Conservation (phyloP, 2,113 vertebrate genomes). For the Equus quagga region DNA sequence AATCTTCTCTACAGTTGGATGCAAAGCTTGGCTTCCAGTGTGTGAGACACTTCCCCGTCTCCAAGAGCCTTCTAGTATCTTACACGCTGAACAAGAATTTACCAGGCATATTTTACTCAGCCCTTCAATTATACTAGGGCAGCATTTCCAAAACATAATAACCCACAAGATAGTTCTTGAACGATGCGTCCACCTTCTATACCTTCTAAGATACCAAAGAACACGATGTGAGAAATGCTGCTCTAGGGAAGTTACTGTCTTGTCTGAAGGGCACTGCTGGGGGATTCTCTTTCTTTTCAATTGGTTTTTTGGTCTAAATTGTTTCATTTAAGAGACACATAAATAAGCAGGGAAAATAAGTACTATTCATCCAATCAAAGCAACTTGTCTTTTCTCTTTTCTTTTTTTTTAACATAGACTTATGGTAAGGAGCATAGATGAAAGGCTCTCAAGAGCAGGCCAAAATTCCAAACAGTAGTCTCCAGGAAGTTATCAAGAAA, state of each 20-base stretch:
- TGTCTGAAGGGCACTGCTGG: neutral
- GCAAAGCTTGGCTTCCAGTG: neutral
- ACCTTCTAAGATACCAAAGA: neutral
- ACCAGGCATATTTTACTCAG: neutral
- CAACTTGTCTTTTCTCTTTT: neutral
- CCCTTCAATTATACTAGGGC: neutral
- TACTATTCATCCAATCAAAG: neutral
- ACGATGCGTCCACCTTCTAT: neutral
- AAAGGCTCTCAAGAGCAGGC: neutral
- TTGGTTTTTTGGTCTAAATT: neutral
- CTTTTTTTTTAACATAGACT: neutral
- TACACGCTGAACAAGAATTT: neutral
- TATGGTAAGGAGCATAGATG: neutral
- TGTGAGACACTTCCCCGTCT: neutral
- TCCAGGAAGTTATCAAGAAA: neutral
- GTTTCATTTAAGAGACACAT: neutral
- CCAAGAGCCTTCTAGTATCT: neutral
- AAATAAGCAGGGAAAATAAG: neutral
- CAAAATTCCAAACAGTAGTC: neutral
- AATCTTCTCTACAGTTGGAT: neutral
- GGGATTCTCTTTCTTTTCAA: neutral
- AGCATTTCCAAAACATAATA: neutral
- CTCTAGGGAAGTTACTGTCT: neutral
- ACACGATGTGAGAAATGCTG: neutral
- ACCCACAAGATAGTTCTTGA: neutral